Conservation (phyloP, 1,140 invertebrate species). For the Panagrolaimus sp. region DNA sequence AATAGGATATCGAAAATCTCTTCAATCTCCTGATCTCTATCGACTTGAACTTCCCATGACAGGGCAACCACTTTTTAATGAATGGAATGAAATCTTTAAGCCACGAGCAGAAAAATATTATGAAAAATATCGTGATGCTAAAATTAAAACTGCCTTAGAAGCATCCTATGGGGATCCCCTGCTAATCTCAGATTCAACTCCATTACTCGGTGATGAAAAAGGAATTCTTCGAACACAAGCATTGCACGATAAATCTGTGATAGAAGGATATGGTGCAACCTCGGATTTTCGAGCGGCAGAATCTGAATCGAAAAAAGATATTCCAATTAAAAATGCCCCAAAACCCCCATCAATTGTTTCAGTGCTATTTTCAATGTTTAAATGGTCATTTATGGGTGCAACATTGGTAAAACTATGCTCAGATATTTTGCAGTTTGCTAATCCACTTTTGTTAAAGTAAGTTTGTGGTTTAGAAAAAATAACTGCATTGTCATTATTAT, state of each 20-base stretch:
- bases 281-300: not conserved
- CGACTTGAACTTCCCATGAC: not conserved
- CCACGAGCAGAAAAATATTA: not conserved
- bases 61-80: not conserved
- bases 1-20: not conserved
- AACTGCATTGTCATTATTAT: too few relatives aligned
- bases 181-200: not conserved
- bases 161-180: not conserved
- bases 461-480: too few relatives aligned
- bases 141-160: not conserved
- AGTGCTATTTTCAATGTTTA: constrained; percentile 25
- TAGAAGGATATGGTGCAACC: too few relatives aligned
- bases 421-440: constrained; percentile 50
- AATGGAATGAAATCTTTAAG: not conserved
- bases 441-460: constrained; percentile 45
- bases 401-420: constrained; percentile 34
- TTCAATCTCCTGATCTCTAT: not conserved
- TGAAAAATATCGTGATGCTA: not conserved
- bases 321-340: not conserved
- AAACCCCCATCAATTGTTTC: not conserved
- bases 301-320: not conserved
- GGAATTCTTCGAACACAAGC: not conserved
- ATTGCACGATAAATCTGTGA: too few relatives aligned
- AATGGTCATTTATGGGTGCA: constrained; percentile 36
- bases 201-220: not conserved